These are phyloP conservation scores for Sebastes diaconus DNA, from an alignment of 2,797 vertebrate species.

Conservation along the genomic window DNA sequence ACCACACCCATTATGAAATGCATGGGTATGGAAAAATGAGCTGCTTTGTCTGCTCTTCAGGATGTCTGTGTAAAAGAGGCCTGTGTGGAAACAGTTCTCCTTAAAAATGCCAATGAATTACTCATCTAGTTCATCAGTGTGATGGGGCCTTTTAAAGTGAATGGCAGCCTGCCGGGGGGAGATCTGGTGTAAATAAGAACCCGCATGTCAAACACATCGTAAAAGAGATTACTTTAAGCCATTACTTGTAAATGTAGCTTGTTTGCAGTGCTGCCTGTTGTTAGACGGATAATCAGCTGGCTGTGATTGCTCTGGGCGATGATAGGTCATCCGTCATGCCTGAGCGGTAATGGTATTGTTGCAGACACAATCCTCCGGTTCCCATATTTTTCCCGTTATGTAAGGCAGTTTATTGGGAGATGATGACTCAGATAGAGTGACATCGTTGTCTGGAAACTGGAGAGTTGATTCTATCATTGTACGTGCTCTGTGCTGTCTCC, in stretches of 20 bases:
- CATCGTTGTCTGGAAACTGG: constrained; percentile 52
- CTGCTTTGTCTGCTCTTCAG: constrained; percentile 27
- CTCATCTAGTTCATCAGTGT: constrained; percentile 16
- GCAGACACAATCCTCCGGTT: constrained; percentile 37
- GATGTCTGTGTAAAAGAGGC: constrained; percentile 8
- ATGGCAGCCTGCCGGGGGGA: neutral
- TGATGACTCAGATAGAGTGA: constrained; percentile 66
- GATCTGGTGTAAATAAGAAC: constrained; percentile 2
- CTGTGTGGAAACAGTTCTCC: constrained; percentile 15
- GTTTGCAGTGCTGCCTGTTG: constrained; percentile 17
- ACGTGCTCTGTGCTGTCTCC: constrained; percentile 25
- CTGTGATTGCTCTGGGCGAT: constrained; percentile 27
- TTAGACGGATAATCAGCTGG: constrained; percentile 28
- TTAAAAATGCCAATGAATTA: constrained; percentile 24
- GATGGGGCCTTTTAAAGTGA: constrained; percentile 9
- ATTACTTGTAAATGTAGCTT: constrained; percentile 9
- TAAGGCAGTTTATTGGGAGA: constrained; percentile 59
- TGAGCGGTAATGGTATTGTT: constrained; percentile 47
- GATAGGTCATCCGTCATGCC: constrained; percentile 46
- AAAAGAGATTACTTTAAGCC: constrained; percentile 12
- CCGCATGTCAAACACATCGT: constrained; percentile 32
- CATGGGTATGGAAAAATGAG: constrained; percentile 4
- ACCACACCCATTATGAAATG: neutral
- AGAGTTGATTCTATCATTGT: constrained; percentile 42
- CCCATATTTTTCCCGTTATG: constrained; percentile 55